Evolutionary conservation across 2,888 invertebrate species (phyloP), one percentile per base, ranked within the genome.

Genomic region (Pilophorus perplexus): DNA sequence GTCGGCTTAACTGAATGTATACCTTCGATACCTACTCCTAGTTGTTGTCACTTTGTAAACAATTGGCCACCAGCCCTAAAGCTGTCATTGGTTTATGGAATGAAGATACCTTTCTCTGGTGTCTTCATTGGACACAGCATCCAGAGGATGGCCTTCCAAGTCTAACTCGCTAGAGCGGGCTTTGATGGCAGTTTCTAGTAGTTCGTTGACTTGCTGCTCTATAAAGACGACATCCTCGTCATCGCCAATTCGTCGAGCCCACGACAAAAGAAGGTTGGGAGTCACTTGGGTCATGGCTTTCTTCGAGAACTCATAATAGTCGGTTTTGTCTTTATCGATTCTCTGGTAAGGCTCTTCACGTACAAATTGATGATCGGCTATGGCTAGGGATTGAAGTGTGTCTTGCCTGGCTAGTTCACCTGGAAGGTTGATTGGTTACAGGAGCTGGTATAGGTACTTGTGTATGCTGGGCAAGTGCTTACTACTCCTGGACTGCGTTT

Each of bases 201-300:
- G 28, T 22, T 64, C 64, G 4, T 23, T 23, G 14, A 64, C 28
- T 12, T 37, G 52, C 37, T 25, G 20, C 18, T 52, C 52, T 20
- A 64, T 52, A 2, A 23, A 22, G 10, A 16, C 8, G 22, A 64
- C 40, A 10, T 64, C 38, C 2, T 12, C 23, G 16, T 52, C 40
- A 18, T 50, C 37, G 18, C 52, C 64, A 5, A 64, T 64, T 2
- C 38, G 37, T 28, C 38, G 37, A 40, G 64, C 64, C 64, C 64
- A 64, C n/a, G 38, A 8, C 6, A 64, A 38, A 6, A 64, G 38
- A 2, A 64, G 52, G n/a, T 54, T 28, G 3, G 64, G 64, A 14
- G 64, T 64, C 16, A 52, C 52, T 40, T 64, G 50, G 27, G 23
- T 10, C 64, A 64, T 50, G n/a, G 64, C 23, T 37, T 27, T 50